phyloP scores from a whole-genome alignment of 2,797 vertebrate species.

The Nyctalus aviator region DNA sequence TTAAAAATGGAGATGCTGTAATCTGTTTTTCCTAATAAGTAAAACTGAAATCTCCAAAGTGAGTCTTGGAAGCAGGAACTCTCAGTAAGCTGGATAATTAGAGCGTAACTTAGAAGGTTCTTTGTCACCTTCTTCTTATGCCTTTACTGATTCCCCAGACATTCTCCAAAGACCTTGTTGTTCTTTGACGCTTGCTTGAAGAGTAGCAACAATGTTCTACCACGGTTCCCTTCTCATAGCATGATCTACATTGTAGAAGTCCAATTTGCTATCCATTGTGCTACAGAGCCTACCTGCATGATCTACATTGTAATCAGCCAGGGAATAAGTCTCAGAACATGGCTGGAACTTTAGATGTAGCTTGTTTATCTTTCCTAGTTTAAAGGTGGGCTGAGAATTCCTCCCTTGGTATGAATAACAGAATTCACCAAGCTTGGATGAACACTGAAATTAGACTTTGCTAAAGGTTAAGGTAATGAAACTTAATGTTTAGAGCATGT shows the following conservation, averaged over 20 bases:
- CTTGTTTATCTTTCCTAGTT: neutral
- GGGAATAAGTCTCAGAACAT: neutral
- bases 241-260: no score
- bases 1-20: neutral
- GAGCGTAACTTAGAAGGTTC: neutral
- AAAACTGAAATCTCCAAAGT: neutral
- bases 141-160: neutral
- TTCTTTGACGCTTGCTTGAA: neutral
- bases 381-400: neutral
- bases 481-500: neutral
- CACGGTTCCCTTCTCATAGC: neutral
- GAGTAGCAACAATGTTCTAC: accelerated
- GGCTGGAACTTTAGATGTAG: neutral
- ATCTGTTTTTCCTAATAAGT: neutral
- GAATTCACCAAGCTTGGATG: neutral
- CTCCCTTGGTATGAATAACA: neutral
- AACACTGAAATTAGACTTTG: neutral
- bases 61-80: neutral
- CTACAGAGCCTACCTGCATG: no score
- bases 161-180: neutral
- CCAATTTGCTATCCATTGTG: no score
- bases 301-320: no score
- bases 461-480: neutral
- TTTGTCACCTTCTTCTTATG: neutral
- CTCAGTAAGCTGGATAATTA: neutral